These are phyloP conservation scores for Rhinoptilus africanus DNA, from an alignment of 2,113 vertebrate genomes.

Conservation along the genomic window DNA sequence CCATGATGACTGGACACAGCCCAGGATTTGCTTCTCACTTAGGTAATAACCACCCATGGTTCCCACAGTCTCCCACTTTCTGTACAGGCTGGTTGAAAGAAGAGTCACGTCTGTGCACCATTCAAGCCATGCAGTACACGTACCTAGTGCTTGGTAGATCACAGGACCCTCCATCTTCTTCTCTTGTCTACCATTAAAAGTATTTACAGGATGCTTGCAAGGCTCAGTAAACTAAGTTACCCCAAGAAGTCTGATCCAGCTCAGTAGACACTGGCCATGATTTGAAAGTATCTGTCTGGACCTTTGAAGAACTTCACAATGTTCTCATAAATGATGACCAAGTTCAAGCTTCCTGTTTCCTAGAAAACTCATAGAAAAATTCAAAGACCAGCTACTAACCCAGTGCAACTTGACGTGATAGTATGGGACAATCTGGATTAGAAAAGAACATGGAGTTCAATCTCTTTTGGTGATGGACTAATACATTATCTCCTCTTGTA, in stretches of 20 bases:
- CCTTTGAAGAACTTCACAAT: background rate
- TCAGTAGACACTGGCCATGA: background rate
- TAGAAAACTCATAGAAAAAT: background rate
- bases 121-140: background rate
- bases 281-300: background rate
- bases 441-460: background rate
- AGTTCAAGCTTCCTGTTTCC: background rate
- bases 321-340: background rate
- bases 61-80: background rate
- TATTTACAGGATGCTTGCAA: background rate
- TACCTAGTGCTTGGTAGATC: background rate
- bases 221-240: background rate
- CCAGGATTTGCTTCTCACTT: background rate
- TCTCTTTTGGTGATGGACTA: background rate
- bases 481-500: background rate
- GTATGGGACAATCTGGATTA: background rate
- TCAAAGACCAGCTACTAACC: background rate
- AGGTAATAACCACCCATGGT: background rate
- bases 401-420: background rate
- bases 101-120: background rate
- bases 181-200: background rate
- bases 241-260: background rate
- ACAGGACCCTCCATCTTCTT: background rate
- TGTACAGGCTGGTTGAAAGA: background rate
- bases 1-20: background rate